Conservation (phyloP, 2,888 invertebrate species). For the Tenthredo notha region DNA sequence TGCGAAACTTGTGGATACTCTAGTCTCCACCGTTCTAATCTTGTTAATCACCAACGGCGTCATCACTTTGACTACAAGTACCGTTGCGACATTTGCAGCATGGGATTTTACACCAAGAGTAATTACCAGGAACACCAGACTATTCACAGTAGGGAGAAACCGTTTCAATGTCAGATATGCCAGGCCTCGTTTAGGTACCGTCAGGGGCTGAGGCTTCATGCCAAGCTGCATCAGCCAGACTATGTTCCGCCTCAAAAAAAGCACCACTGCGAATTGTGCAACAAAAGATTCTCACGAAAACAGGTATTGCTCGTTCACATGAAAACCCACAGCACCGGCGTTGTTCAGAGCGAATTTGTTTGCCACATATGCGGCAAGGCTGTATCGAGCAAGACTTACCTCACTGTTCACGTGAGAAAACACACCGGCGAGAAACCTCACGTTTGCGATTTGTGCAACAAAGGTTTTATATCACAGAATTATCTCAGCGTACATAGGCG, state of each 20-base stretch:
- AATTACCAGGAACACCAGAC: slow-evolving; percentile 72
- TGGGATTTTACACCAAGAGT: slow-evolving; percentile 70
- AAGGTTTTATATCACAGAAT: slow-evolving; percentile 76
- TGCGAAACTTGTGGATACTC: slow-evolving; percentile 72
- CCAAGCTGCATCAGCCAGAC: slow-evolving; percentile 76
- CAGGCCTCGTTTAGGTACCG: slow-evolving; percentile 76
- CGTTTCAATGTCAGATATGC: slow-evolving; percentile 75
- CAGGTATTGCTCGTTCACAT: slow-evolving; percentile 76
- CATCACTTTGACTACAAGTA: slow-evolving; percentile 74
- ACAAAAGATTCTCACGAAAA: slow-evolving; percentile 75
- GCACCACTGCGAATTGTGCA: slow-evolving; percentile 76
- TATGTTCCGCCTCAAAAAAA: slow-evolving; percentile 77
- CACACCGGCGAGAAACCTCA: slow-evolving; percentile 84
- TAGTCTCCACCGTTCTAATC: slow-evolving; percentile 68
- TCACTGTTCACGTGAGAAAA: slow-evolving; percentile 83
- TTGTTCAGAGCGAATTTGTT: slow-evolving; percentile 79
- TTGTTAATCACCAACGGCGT: slow-evolving; percentile 69
- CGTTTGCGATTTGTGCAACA: slow-evolving; percentile 79
- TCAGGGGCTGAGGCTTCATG: slow-evolving; percentile 74
- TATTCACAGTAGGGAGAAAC: slow-evolving; percentile 72
- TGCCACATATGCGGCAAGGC: slow-evolving; percentile 84
- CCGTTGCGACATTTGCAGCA: slow-evolving; percentile 73
- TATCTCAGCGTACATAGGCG: slow-evolving; percentile 75
- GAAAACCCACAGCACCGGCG: slow-evolving; percentile 73
- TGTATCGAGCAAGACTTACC: slow-evolving; percentile 81